Base-by-base conservation (phyloP, 2,113 vertebrate species). In the Etia nguti region DNA sequence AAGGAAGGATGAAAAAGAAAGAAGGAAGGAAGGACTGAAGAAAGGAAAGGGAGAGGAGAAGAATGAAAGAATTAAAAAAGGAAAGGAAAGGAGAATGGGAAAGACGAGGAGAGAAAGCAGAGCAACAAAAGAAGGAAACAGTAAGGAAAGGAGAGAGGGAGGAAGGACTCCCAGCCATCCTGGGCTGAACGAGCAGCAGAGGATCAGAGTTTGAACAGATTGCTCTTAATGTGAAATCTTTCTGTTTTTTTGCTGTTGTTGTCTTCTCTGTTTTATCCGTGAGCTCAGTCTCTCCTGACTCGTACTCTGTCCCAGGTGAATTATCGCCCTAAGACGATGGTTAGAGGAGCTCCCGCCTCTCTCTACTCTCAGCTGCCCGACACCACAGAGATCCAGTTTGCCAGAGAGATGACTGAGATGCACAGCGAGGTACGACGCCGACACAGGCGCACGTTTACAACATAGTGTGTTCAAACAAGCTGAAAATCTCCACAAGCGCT, bases 331-430 rank as follows among this genome's bases (percentile, higher is more conserved):
- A 93, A 92, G 82, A 8, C 81, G 70, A 50, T 90, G 86, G 92
- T 91, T 0, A 93, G 59, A 87, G 91, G 93, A 87, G 88, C 88
- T 12, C 92, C 94, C 1, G 57, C 90, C 24, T 94, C 94, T 26
- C 87, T 95, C 1, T 96, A 96, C 91, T 92, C 68, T 1, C 68
- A 75, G 68, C 68, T 75, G 24, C 73, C 94, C 2, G 92, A 95
- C 57, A 96, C 95, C 43, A 3, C 82, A 9, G 94, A 95, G 48
- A 91, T 92, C 65, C 94, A 95, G 90, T 94, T 95, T 2, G 92
- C 94, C 89, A 79, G 93, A 79, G 94, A 96, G 88, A 92, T 94
- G 93, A 92, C 87, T 0, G 93, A 94, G 84, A 68, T 95, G 86
- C 94, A 93, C 54, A 96, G 94, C 1, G 92, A 96, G 94, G 95